phyloP scores from a whole-genome alignment of 2,888 invertebrate species.

The Trachelus iudaicus region DNA sequence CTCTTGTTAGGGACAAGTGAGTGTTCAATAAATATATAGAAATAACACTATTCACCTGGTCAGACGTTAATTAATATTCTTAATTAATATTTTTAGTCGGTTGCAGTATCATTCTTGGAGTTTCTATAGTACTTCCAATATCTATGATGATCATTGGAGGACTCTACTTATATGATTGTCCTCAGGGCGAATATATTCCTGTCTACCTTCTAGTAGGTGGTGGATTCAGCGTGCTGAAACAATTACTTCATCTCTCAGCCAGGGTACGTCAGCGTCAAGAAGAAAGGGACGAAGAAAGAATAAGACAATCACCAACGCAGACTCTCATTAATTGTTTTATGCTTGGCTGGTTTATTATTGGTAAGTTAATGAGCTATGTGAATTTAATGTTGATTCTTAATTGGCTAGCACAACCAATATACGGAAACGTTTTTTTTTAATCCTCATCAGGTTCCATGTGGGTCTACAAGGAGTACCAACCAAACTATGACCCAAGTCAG shows the following conservation, averaged over 20 bases:
- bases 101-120: conserved; percentile 73
- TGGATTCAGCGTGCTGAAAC: conserved; percentile 74
- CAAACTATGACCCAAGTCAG: conserved; percentile 68
- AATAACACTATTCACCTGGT: not conserved
- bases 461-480: conserved; percentile 76
- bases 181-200: conserved; percentile 75
- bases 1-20: conserved; percentile 74
- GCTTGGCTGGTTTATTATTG: conserved; percentile 77
- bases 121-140: conserved; percentile 74
- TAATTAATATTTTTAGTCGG: conserved; percentile 68
- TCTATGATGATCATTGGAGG: conserved; percentile 77
- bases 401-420: not conserved
- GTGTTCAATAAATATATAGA: conserved; percentile 42
- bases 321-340: conserved; percentile 73
- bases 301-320: conserved; percentile 69
- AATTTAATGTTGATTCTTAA: not conserved
- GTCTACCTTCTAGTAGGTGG: conserved; percentile 77
- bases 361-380: conserved; percentile 59
- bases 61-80: not conserved
- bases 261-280: conserved; percentile 69
- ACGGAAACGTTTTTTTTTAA: not conserved
- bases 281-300: conserved; percentile 69
- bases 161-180: conserved; percentile 74
- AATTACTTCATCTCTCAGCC: conserved; percentile 70
- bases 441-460: conserved; percentile 72